These are phyloP conservation scores for Pelecanus crispus DNA, from an alignment of 2,113 vertebrate species.

Conservation along the genomic window DNA sequence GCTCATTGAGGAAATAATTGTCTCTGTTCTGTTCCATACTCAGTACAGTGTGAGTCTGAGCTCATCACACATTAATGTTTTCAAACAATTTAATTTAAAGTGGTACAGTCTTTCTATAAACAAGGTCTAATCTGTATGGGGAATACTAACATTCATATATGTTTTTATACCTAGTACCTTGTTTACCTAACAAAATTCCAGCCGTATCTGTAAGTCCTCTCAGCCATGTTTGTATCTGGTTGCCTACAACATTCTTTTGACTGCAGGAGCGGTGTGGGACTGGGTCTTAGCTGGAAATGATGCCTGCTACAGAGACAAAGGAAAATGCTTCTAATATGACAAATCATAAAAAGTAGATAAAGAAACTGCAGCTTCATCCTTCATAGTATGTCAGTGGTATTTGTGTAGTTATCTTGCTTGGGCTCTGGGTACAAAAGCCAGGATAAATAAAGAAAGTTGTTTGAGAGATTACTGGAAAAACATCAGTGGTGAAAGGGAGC, in stretches of 20 bases:
- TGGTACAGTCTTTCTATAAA: neutral
- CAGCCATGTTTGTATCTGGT: neutral
- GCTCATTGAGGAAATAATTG: neutral
- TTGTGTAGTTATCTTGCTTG: neutral
- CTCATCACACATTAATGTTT: neutral
- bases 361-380: neutral
- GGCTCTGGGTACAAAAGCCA: neutral
- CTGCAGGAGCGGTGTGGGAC: neutral
- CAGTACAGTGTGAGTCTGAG: too few relatives aligned
- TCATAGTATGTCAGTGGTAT: neutral
- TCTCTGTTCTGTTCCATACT: neutral
- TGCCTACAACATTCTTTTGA: neutral
- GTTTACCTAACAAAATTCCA: neutral
- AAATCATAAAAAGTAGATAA: neutral
- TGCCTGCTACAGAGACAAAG: neutral
- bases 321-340: neutral
- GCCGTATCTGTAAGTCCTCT: neutral
- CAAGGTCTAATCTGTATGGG: neutral
- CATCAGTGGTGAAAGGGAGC: neutral
- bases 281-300: neutral
- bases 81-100: neutral
- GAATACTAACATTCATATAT: neutral
- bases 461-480: neutral
- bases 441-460: neutral
- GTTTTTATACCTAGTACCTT: neutral